Evolutionary conservation across 2,113 vertebrate genomes (phyloP).

Genomic region (Excalfactoria chinensis): DNA sequence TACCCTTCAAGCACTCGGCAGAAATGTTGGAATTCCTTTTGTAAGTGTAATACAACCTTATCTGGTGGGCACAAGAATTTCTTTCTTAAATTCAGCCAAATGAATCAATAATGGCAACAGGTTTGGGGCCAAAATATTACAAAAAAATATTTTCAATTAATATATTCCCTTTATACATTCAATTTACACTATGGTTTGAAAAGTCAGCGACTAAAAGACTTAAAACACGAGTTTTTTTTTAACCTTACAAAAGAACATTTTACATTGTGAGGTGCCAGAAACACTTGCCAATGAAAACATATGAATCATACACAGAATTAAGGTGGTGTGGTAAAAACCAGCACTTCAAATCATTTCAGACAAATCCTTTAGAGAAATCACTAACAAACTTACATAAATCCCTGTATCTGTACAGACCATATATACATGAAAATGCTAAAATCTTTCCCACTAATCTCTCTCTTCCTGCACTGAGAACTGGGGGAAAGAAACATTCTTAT

Average conservation of each 20-base stretch:
- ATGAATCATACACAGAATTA: neutral
- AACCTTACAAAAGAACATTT: neutral
- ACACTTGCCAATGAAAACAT: neutral
- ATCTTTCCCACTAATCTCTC: neutral
- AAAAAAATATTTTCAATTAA: neutral
- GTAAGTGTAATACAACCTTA: neutral
- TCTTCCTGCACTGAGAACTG: neutral
- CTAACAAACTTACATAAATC: neutral
- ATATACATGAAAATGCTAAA: neutral
- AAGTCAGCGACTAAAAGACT: neutral
- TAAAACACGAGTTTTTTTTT: neutral
- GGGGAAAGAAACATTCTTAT: neutral
- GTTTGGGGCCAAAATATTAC: neutral
- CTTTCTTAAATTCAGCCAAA: neutral
- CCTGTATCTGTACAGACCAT: neutral
- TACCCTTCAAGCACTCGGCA: constrained; percentile 39
- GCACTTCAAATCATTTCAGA: neutral
- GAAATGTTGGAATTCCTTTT: neutral
- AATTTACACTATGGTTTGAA: neutral
- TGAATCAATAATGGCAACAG: neutral
- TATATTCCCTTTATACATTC: neutral
- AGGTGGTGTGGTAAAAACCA: neutral
- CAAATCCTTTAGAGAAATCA: neutral
- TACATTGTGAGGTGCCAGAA: neutral
- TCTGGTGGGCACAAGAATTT: neutral